Base-by-base conservation (phyloP, 2,113 vertebrate genomes). In the Microtus oregoni region DNA sequence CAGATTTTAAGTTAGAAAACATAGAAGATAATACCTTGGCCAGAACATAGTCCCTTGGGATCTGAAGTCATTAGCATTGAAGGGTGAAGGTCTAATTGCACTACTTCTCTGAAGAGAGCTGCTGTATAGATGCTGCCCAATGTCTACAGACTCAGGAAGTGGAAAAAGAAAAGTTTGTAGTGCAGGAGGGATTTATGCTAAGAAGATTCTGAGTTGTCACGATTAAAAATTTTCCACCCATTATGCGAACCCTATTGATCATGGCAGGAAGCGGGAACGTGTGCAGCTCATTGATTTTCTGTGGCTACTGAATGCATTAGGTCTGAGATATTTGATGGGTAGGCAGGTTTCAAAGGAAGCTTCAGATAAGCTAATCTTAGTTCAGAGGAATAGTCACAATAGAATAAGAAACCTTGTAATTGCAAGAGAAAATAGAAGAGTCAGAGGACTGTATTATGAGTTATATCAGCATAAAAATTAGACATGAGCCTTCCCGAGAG, bases 241-340 rank as follows among this genome's bases (percentile, higher is more conserved):
- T 99, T 98, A 98, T 98, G 97, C 97, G 98, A 97, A 98, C 98
- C 96, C 97, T 98, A 98, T 99, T 98, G 98, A 98, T 99, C 98
- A 98, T 96, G 94, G 89, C 98, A 98, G 98, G 98, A 98, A 98
- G 98, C 97, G 97, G 98, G 98, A 98, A 98, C 98, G 97, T 97
- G 98, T 98, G 98, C 95, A 98, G 98, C 96, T 98, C 98, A 98
- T 99, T 98, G 98, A 99, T 98, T 98, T 98, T 98, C 98, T 58
- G 94, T 97, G 98, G 98, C 96, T 98, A 96, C 98, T 94, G 97
- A 98, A 98, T 97, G 98, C 98, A 98, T 99, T 98, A 98, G 97
- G 76, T 94, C 94, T 98, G 98, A 98, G 98, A 98, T 95, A 93
- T 98, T 97, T 98, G 98, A 98, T 98, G 97, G 98, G 97, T 98